These are phyloP conservation scores for Cylindroiulus punctatus DNA, from an alignment of 2,888 invertebrate genomes.

Conservation along the genomic window DNA sequence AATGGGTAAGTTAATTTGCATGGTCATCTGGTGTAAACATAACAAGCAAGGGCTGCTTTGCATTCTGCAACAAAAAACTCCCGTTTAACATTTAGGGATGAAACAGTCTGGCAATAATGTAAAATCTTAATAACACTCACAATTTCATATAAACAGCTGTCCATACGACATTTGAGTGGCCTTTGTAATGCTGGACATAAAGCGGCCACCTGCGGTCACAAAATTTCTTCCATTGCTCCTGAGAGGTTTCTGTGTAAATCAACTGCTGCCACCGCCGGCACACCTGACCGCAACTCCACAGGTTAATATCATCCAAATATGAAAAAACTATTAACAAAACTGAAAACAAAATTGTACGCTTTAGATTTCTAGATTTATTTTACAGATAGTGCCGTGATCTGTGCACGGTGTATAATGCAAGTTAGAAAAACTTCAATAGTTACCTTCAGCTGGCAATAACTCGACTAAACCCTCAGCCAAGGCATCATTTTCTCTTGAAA, in stretches of 20 bases:
- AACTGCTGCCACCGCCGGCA: constrained; percentile 86
- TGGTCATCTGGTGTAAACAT: constrained; percentile 85
- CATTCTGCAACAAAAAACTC: constrained; percentile 71
- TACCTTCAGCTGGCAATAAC: constrained; percentile 78
- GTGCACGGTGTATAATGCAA: too few species aligned
- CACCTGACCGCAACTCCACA: constrained; percentile 88
- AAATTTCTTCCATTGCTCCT: constrained; percentile 82
- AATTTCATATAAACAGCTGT: constrained; percentile 75
- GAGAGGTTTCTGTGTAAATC: constrained; percentile 79
- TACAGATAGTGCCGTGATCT: too few species aligned
- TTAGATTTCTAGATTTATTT: constrained; percentile 45
- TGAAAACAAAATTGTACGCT: constrained; percentile 65
- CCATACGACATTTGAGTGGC: constrained; percentile 71
- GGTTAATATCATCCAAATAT: constrained; percentile 88
- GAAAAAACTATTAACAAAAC: constrained; percentile 88
- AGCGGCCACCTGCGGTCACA: constrained; percentile 85
- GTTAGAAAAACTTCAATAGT: too few species aligned
- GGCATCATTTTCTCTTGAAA: constrained; percentile 70
- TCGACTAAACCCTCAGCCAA: constrained; percentile 75
- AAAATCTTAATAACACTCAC: constrained; percentile 62
- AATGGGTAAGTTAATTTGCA: constrained; percentile 65
- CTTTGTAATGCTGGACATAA: constrained; percentile 77
- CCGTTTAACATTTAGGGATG: not conserved
- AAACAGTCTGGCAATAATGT: not conserved
- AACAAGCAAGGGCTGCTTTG: constrained; percentile 86